Base-by-base conservation (phyloP, 2,113 vertebrate species). In the Indri indri region DNA sequence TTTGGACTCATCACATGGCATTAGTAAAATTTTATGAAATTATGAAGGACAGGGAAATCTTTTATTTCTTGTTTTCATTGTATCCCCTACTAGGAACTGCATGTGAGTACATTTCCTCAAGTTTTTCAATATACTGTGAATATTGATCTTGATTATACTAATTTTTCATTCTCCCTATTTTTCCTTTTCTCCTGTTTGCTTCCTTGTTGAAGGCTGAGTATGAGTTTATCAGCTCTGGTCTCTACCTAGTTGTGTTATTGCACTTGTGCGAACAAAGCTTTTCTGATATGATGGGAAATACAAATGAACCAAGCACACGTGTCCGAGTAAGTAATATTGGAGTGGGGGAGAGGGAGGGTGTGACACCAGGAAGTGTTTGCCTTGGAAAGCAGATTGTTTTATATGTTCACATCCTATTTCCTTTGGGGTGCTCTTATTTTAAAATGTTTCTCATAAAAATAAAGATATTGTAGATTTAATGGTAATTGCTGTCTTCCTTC, bases 211-310 rank as follows among this genome's bases (percentile, higher is more conserved):
- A 99, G 99, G 99, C 99, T 23, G 99, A 99, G 97, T 99, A 99
- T 92, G 99, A 99, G 98, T 99, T 99, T 98, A 99, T 99, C 99
- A 99, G 99, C 99, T 99, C 99, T 90, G 99, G 99, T 52, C 99
- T 99, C 89, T 99, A 99, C 98, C 99, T 99, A 98, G 99, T 99
- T 98, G 99, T 99, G 81, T 99, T 99, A 97, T 97, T 99, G 94
- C 99, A 99, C 97, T 99, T 99, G 97, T 99, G 99, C 12, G 99
- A 99, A 97, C 99, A 99, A 98, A 99, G 99, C 97, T 99, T 99
- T 98, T 99, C 99, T 22, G 99, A 99, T 90, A 99, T 99, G 97
- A 98, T 99, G 83, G 99, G 99, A 98, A 99, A 99, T 0, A 99
- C 99, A 59, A 99, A 99, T 91, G 99, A 99, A 98, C 98, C 99